phyloP scores from a whole-genome alignment of 2,113 vertebrate species.

The Pimephales promelas region DNA sequence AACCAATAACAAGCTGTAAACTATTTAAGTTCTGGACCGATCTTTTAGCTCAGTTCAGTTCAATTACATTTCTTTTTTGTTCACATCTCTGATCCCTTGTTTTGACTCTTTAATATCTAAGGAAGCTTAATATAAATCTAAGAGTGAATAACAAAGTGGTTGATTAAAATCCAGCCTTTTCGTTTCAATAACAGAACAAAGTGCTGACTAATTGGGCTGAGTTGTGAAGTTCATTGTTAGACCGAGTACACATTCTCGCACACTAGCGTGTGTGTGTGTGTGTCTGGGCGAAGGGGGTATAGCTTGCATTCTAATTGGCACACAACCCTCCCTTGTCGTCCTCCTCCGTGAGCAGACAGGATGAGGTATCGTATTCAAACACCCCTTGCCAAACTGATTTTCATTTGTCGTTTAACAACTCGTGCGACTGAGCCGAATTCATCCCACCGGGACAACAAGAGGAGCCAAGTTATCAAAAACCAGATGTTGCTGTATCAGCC shows the following conservation, averaged over 20 bases:
- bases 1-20: neutral
- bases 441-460: constrained; percentile 7
- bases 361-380: neutral
- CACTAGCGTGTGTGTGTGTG: constrained; percentile 21
- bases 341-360: neutral
- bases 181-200: constrained; percentile 47
- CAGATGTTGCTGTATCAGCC: constrained; percentile 56
- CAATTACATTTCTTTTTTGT: constrained; percentile 12
- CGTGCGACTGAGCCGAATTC: neutral
- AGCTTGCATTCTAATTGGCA: constrained; percentile 42
- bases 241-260: constrained; percentile 32
- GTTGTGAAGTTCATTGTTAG: constrained; percentile 67
- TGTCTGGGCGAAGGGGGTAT: constrained; percentile 35
- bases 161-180: constrained; percentile 2
- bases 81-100: neutral
- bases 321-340: neutral
- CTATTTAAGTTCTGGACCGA: neutral
- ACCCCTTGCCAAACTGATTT: constrained; percentile 24
- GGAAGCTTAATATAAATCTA: constrained; percentile 7
- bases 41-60: constrained; percentile 3
- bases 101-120: neutral
- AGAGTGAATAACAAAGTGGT: constrained; percentile 6
- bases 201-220: constrained; percentile 65
- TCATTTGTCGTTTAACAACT: constrained; percentile 4
- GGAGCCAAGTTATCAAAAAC: constrained; percentile 9